Evolutionary conservation across 30 jellyfish, hydroid and myxozoan species (phyloP).

Genomic region (Calvadosia cruxmelitensis): DNA sequence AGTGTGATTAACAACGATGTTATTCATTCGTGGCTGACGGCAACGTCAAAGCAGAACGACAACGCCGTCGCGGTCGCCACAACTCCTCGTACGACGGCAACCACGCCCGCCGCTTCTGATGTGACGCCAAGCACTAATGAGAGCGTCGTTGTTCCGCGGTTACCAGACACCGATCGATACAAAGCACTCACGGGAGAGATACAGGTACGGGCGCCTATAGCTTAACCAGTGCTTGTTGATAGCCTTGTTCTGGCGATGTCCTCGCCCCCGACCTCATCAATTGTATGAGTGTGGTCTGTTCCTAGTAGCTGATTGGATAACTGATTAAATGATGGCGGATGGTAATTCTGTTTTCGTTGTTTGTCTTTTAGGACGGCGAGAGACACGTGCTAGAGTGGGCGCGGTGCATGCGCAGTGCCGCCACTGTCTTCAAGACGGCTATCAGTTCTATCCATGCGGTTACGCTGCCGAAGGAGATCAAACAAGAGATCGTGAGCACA

Average conservation of each 20-base stretch:
- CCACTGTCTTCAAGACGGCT: conserved; percentile 1
- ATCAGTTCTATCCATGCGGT: neutral
- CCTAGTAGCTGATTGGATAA: no score
- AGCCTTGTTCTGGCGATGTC: no score
- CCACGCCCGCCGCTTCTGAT: neutral
- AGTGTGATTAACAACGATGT: no score
- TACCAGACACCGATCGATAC: conserved; percentile 29
- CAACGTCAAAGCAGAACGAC: no score
- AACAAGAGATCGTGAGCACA: conserved; percentile 1
- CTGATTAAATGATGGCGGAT: no score
- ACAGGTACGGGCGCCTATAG: conserved; percentile 7
- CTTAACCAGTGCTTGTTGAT: neutral
- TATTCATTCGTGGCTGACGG: no score
- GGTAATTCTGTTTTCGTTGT: no score
- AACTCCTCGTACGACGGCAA: no score
- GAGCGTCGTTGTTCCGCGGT: conserved; percentile 11
- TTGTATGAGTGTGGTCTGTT: no score
- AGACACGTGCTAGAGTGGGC: conserved; percentile 6
- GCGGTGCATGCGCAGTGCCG: conserved; percentile 2
- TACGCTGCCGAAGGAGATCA: neutral
- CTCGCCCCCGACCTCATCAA: no score
- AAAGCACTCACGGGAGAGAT: conserved; percentile 40
- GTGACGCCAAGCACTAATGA: no score
- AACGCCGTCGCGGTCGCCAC: no score
- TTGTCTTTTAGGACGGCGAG: conserved; percentile 6